A percentile compares a stretch with the other conserved stretches of the same genome.
Evolutionary conservation across 2,888 invertebrate genomes (phyloP).

Genomic region (Erebia ligea): DNA sequence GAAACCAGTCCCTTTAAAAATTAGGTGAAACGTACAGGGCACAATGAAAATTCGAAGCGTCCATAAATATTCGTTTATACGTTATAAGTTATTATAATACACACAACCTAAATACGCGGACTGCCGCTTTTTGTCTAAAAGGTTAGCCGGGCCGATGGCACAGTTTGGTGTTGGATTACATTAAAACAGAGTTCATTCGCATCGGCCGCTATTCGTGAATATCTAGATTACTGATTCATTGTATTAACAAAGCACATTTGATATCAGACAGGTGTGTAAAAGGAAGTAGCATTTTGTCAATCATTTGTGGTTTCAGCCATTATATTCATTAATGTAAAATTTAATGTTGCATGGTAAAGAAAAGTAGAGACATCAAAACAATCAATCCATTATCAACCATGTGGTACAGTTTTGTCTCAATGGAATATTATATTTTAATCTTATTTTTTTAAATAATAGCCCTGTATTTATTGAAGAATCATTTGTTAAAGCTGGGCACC

Average conservation of each 20-base stretch:
- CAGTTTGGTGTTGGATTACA: conserved; percentile 74
- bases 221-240: conserved; percentile 76
- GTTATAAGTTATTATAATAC: conserved; percentile 32
- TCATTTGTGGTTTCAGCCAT: background rate
- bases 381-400: too few species aligned
- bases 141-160: conserved; percentile 77
- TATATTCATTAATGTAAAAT: too few species aligned
- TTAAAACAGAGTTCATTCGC: conserved; percentile 79
- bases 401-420: too few species aligned
- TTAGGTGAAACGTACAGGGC: background rate
- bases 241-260: conserved; percentile 62
- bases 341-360: too few species aligned
- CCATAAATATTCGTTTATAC: conserved; percentile 31
- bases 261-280: conserved; percentile 44
- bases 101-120: conserved; percentile 53
- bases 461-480: too few species aligned
- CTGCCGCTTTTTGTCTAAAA: conserved; percentile 65
- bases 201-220: conserved; percentile 68
- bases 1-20: background rate
- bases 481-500: too few species aligned
- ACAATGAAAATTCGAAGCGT: conserved; percentile 16
- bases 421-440: too few species aligned
- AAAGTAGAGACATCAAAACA: too few species aligned
- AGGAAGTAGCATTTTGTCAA: conserved; percentile 47
- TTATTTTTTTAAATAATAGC: too few species aligned